Evolutionary conservation across 1,140 invertebrate species (phyloP).

Genomic region (Papilio glaucus): DNA sequence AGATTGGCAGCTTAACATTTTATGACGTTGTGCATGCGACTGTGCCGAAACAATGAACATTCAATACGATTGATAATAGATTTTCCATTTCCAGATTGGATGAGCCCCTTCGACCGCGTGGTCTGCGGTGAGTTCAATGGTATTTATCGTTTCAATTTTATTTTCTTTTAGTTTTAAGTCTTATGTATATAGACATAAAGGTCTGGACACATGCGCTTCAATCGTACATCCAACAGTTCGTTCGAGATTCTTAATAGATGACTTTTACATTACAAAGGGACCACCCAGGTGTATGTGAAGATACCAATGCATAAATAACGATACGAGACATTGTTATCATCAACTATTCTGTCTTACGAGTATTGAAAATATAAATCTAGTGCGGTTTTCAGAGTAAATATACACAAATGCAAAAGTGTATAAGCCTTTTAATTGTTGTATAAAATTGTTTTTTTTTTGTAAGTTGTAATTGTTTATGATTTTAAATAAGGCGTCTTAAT

Average conservation of each 20-base stretch:
- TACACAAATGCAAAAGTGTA: not conserved
- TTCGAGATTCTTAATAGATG: constrained; percentile 1
- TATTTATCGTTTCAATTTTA: constrained; percentile 85
- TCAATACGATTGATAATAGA: constrained; percentile 84
- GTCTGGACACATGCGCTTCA: constrained; percentile 34
- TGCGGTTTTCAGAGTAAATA: not conserved
- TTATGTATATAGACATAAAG: constrained; percentile 51
- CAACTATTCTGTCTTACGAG: constrained; percentile 5
- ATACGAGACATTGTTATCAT: constrained; percentile 11
- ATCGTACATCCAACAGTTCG: constrained; percentile 31
- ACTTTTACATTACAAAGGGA: constrained; percentile 27
- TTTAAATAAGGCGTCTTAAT: not conserved
- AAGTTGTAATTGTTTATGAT: not conserved
- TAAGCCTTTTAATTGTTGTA: not conserved
- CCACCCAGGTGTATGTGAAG: constrained; percentile 33
- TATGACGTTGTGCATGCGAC: constrained; percentile 60
- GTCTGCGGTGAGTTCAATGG: constrained; percentile 94
- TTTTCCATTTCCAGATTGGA: constrained; percentile 91
- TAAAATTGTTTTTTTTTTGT: not conserved
- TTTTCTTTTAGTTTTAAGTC: constrained; percentile 81
- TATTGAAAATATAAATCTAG: constrained; percentile 29
- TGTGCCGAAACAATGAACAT: constrained; percentile 72
- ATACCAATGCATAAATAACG: constrained; percentile 28
- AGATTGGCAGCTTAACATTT: not conserved
- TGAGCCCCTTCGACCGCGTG: constrained; percentile 95